Percentiles rank a stretch among this genome's conserved stretches.
These are phyloP conservation scores for Sinhomidia bicolor DNA, from an alignment of 2,888 invertebrate species.

Conservation along the genomic window DNA sequence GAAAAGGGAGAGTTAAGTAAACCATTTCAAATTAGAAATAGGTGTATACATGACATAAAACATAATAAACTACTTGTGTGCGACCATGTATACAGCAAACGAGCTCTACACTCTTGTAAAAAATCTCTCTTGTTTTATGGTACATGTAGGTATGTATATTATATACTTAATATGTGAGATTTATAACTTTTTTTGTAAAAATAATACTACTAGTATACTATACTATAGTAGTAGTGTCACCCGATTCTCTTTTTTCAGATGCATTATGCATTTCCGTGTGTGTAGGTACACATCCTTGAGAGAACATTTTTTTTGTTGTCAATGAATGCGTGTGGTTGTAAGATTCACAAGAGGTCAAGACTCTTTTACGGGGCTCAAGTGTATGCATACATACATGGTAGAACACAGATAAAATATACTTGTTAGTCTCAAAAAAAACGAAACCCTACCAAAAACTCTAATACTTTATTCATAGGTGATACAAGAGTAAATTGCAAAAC, in stretches of 20 bases:
- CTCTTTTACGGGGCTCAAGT: not conserved
- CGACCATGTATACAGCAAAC: too few species aligned
- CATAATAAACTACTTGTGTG: too few species aligned
- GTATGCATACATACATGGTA: not conserved
- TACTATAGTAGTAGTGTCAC: not conserved
- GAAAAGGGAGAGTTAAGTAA: not conserved
- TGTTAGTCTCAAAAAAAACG: not conserved
- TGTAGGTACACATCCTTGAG: not conserved
- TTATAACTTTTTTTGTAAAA: too few species aligned
- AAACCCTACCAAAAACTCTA: not conserved
- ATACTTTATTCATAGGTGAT: not conserved
- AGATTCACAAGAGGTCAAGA: not conserved
- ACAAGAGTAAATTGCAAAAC: constrained; percentile 37
- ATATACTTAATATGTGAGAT: too few species aligned
- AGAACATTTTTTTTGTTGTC: not conserved
- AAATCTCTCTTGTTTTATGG: too few species aligned
- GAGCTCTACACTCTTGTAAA: too few species aligned
- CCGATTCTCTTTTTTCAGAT: not conserved
- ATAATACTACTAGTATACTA: too few species aligned
- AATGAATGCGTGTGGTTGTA: not conserved
- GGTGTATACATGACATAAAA: too few species aligned
- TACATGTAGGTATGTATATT: too few species aligned
- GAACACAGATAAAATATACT: not conserved
- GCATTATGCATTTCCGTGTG: not conserved
- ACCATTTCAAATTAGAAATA: too few species aligned